Evolutionary conservation across 2,797 vertebrate genomes (phyloP).

Genomic region (Anableps anableps): DNA sequence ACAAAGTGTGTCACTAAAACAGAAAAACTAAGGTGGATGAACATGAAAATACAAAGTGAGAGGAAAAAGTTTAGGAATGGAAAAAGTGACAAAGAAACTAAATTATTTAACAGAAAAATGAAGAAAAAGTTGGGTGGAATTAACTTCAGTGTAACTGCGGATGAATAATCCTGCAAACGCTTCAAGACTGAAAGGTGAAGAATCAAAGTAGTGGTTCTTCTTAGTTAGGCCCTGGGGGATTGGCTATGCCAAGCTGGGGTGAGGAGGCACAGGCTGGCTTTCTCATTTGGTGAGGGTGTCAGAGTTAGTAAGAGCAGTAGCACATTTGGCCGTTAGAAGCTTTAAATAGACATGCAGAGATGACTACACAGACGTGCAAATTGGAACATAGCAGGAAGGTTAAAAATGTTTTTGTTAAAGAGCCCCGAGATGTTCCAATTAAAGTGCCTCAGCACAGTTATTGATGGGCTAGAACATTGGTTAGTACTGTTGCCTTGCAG

Average conservation of each 20-base stretch:
- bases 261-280: not conserved
- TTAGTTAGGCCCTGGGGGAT: not conserved
- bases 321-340: not conserved
- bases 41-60: not conserved
- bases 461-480: not conserved
- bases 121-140: not conserved
- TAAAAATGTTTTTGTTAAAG: not conserved
- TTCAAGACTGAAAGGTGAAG: not conserved
- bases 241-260: not conserved
- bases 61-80: too few species aligned
- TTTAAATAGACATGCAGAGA: not conserved
- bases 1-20: not conserved
- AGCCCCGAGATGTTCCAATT: not conserved
- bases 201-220: not conserved
- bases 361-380: not conserved
- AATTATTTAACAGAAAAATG: not conserved
- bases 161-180: not conserved
- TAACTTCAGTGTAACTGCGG: not conserved
- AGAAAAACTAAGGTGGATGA: not conserved
- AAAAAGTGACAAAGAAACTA: too few species aligned
- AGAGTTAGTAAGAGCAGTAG: not conserved
- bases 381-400: not conserved
- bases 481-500: not conserved
- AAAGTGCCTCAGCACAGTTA: not conserved
- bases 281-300: not conserved